phyloP scores from a whole-genome alignment of 2,888 invertebrate species.

The Archips xylosteana region DNA sequence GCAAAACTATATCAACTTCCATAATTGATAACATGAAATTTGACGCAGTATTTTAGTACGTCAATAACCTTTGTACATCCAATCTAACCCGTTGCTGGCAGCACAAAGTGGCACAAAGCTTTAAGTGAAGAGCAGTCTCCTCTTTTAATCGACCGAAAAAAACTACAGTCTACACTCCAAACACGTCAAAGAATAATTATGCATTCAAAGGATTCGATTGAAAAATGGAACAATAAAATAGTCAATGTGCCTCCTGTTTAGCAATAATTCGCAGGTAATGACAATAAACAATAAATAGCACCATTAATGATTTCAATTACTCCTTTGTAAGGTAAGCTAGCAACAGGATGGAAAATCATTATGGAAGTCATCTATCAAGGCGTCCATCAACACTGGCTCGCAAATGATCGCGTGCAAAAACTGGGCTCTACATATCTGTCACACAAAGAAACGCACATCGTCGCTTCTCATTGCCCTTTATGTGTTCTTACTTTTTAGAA shows the following conservation, averaged over 20 bases:
- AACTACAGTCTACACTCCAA: no score
- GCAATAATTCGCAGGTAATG: background rate
- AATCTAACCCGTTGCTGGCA: no score
- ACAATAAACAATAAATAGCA: constrained; percentile 13
- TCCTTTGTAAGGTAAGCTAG: constrained; percentile 28
- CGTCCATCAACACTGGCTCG: constrained; percentile 38
- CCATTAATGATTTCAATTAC: constrained; percentile 44
- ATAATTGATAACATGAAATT: no score
- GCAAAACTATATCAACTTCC: no score
- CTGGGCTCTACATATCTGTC: constrained; percentile 40
- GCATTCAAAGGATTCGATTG: no score
- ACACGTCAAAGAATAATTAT: no score
- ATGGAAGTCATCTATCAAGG: constrained; percentile 43
- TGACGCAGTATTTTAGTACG: no score
- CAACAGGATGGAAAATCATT: constrained; percentile 39
- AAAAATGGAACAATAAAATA: no score
- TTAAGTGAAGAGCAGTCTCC: no score
- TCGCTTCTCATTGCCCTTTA: constrained; percentile 45
- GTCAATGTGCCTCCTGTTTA: background rate
- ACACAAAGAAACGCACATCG: constrained; percentile 40
- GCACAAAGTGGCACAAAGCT: no score
- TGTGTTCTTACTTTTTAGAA: constrained; percentile 41
- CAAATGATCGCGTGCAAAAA: constrained; percentile 48
- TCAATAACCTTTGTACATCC: no score
- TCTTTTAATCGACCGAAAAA: no score